Conservation (phyloP, 2,113 vertebrate species). For the Halichoeres trimaculatus region DNA sequence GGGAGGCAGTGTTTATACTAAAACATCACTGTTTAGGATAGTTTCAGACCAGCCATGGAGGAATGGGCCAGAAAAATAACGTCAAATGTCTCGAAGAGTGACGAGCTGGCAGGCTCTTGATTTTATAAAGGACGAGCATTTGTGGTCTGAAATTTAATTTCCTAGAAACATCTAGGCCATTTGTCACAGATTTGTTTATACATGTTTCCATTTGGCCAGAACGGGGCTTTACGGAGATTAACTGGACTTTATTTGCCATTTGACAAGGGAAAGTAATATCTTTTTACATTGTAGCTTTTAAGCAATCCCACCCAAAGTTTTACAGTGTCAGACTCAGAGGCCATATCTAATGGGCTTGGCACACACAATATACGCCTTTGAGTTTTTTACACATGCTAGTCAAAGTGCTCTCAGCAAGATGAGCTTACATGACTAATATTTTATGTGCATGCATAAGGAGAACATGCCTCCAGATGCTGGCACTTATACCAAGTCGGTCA, state of each 20-base stretch:
- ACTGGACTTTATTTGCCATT: constrained; percentile 71
- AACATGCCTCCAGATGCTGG: constrained; percentile 52
- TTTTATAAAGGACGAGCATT: constrained; percentile 20
- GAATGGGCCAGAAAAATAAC: background rate
- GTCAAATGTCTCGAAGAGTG: constrained; percentile 14
- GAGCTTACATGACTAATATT: constrained; percentile 69
- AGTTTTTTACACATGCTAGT: constrained; percentile 62
- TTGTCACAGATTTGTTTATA: constrained; percentile 65
- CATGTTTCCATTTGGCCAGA: constrained; percentile 40
- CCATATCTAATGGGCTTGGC: constrained; percentile 75
- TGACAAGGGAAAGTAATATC: constrained; percentile 57
- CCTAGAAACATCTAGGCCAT: constrained; percentile 35
- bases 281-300: constrained; percentile 65
- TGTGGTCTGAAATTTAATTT: constrained; percentile 48
- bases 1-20: background rate
- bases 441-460: constrained; percentile 61
- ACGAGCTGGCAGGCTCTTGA: background rate
- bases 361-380: constrained; percentile 5
- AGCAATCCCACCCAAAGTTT: constrained; percentile 65
- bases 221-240: constrained; percentile 67
- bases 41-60: constrained; percentile 8
- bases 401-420: constrained; percentile 80
- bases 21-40: too few species aligned
- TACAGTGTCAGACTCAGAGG: constrained; percentile 61
- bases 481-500: constrained; percentile 18